Evolutionary conservation across 2,888 invertebrate genomes (phyloP), one percentile per base, ranked within the genome.

Genomic region (Luperina nickerlii): DNA sequence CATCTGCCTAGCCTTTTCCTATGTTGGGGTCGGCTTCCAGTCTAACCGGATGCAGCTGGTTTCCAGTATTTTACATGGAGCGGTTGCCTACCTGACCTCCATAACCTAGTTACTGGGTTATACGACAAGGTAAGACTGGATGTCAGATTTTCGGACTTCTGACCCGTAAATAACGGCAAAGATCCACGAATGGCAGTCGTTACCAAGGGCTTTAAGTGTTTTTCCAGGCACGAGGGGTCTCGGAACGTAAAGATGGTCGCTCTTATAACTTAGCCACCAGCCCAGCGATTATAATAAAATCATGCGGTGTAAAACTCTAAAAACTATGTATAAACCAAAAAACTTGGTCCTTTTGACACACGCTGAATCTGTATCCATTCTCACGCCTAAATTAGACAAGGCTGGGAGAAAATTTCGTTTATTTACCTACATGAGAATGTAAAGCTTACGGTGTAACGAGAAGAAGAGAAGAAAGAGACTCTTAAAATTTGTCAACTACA

Each of bases 321-420:
- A 38, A 38, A 62, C 5, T 45, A 32, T 13, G 4, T 48, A 27
- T 13, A 9, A 66, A 32, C 57, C 18, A 57, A 45, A 38, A 65
- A 7, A 15, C 0, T 27, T 68, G 51, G 68, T 74, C 74, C 51
- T 80, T 63, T 9, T 27, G 6, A 45, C 45, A 68, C 2, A 32
- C 27, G 5, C 20, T 70, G 42, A 73, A n/a, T 66, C 45, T 38
- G 13, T 68, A 15, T 74, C 57, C n/a, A 66, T 79, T 72, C 80
- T 74, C 71, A 80, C 63, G 57, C 11, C 54, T 62, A 54, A 71
- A 79, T 68, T 66, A 63, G 57, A 74, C 32, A 63, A 11, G 51
- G 57, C 63, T 74, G 42, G 15, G 73, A 83, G 71, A 83, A 83
- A 85, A 65, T 68, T 68, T 71, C 51, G 72, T 72, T 74, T 72